Conservation (phyloP, 2,113 vertebrate species). For the Lasiurus cinereus region DNA sequence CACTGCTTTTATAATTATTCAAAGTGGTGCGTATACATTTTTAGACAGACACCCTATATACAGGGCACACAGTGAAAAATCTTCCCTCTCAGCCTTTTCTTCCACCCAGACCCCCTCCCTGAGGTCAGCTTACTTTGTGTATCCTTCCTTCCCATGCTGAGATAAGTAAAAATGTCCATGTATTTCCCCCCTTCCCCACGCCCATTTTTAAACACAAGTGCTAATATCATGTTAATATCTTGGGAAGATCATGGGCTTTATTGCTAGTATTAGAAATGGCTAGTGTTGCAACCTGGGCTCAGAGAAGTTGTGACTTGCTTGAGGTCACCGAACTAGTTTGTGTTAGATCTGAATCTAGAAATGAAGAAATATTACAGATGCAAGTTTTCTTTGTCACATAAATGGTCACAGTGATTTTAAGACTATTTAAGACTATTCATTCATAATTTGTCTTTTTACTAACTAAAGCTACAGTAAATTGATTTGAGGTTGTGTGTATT, state of each 20-base stretch:
- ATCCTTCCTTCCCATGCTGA: background rate
- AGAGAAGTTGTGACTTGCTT: conserved; percentile 50
- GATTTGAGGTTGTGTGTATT: conserved; percentile 40
- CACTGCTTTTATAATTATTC: too few relatives aligned
- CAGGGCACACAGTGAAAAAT: background rate
- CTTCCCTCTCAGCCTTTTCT: background rate
- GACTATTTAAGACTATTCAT: background rate
- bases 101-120: background rate
- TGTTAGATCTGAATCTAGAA: background rate
- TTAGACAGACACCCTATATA: too few relatives aligned
- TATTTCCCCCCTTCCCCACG: too few relatives aligned
- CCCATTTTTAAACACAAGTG: background rate
- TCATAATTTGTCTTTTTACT: conserved; percentile 67
- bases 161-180: background rate
- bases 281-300: conserved; percentile 36
- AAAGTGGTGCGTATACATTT: too few relatives aligned
- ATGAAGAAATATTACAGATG: conserved; percentile 10
- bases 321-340: background rate
- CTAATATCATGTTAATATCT: conserved; percentile 13
- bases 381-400: conserved; percentile 27
- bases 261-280: conserved; percentile 42
- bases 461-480: conserved; percentile 53
- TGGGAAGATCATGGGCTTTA: background rate
- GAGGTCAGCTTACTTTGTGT: background rate
- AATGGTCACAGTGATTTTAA: conserved; percentile 16